Evolutionary conservation across 2,888 invertebrate species (phyloP).

Genomic region (Glomeris marginata): DNA sequence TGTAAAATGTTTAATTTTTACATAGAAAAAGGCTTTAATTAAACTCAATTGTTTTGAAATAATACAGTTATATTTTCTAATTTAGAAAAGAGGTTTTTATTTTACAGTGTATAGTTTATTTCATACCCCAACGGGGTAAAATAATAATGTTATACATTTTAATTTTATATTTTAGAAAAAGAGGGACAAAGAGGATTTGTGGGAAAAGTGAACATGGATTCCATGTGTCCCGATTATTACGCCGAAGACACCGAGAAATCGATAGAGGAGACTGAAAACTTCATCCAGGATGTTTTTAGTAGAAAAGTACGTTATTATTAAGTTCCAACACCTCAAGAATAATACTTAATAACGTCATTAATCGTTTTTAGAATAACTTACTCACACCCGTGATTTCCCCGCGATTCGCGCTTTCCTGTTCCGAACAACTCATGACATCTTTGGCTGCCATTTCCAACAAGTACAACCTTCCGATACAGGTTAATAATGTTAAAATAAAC

Average conservation of each 20-base stretch:
- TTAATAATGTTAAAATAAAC: slow-evolving; percentile 25
- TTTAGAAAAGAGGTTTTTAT: too few species aligned
- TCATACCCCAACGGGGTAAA: too few species aligned
- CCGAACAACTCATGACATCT: slow-evolving; percentile 48
- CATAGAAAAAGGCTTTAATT: too few species aligned
- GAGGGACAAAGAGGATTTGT: slow-evolving; percentile 10
- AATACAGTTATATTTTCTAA: too few species aligned
- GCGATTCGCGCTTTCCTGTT: slow-evolving; percentile 63
- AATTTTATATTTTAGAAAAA: not conserved
- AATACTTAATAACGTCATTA: too few species aligned
- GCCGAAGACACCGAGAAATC: slow-evolving; percentile 4
- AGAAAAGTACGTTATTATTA: slow-evolving; percentile 6
- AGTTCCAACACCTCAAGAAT: not conserved
- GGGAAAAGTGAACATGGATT: slow-evolving; percentile 11
- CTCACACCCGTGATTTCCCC: slow-evolving; percentile 69
- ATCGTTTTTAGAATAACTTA: slow-evolving; percentile 47
- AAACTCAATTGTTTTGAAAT: too few species aligned
- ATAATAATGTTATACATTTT: not conserved
- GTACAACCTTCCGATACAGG: slow-evolving; percentile 58
- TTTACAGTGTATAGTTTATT: too few species aligned
- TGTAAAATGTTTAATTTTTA: too few species aligned
- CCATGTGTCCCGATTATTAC: slow-evolving; percentile 5
- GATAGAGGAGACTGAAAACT: slow-evolving; percentile 3
- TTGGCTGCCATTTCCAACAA: slow-evolving; percentile 51
- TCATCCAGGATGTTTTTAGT: slow-evolving; percentile 4